A percentile compares a stretch with the other conserved stretches of the same genome.
Evolutionary conservation across 2,113 vertebrate species (phyloP).

Genomic region (Ploceus nigricollis): DNA sequence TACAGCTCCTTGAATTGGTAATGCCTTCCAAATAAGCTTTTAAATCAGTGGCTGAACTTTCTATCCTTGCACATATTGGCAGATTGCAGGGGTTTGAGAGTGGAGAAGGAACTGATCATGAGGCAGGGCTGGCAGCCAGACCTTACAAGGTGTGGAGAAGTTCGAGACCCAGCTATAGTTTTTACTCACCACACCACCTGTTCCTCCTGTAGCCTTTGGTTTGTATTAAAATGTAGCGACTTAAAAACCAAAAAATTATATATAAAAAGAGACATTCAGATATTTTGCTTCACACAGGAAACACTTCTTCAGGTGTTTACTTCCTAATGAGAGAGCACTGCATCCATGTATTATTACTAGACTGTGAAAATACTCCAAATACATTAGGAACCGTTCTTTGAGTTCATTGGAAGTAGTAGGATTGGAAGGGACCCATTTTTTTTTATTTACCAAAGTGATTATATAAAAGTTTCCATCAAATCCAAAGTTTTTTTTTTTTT

Average conservation of each 20-base stretch:
- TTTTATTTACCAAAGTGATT: neutral
- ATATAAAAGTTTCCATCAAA: neutral
- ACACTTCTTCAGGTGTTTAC: neutral
- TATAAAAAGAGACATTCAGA: neutral
- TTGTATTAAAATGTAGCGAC: neutral
- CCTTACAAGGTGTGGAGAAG: neutral
- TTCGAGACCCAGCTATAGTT: neutral
- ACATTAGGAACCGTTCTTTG: neutral
- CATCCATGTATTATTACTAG: neutral
- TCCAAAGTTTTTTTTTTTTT: neutral
- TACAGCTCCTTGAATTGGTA: neutral
- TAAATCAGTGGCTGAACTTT: neutral
- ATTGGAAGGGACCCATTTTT: neutral
- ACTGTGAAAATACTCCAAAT: neutral
- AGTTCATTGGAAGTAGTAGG: neutral
- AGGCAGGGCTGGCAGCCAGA: neutral
- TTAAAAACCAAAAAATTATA: neutral
- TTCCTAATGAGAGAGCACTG: neutral
- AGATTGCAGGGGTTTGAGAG: neutral
- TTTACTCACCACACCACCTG: neutral
- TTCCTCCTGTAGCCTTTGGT: neutral
- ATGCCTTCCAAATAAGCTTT: neutral
- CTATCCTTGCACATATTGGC: neutral
- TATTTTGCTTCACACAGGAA: neutral
- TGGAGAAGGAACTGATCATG: neutral